Conservation (phyloP, 2,113 vertebrate species). For the Urocolius indicus region DNA sequence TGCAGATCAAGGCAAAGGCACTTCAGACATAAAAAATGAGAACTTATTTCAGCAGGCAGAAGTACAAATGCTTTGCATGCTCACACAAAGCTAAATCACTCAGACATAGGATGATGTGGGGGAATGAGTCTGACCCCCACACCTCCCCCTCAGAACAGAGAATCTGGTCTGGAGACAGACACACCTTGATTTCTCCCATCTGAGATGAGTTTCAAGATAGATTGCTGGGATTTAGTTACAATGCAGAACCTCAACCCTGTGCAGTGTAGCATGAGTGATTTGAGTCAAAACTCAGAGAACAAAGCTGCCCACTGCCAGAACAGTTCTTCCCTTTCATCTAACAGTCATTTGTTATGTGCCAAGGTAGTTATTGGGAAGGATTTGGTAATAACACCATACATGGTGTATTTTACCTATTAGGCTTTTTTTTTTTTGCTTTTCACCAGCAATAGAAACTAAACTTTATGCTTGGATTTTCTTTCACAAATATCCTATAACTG, state of each 20-base stretch:
- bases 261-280: accelerated
- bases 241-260: not conserved
- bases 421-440: not conserved
- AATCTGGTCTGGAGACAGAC: not conserved
- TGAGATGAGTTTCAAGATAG: not conserved
- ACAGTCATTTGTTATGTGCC: not conserved
- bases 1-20: not conserved
- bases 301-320: not conserved
- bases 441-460: not conserved
- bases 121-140: not conserved
- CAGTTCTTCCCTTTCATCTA: accelerated
- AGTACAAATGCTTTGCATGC: not conserved
- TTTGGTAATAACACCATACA: not conserved
- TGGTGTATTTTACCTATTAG: not conserved
- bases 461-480: not conserved
- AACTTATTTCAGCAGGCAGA: not conserved
- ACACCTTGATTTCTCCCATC: not conserved
- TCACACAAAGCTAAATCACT: not conserved
- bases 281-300: not conserved
- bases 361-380: not conserved
- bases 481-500: not conserved
- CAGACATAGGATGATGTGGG: not conserved
- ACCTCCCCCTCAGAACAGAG: accelerated
- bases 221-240: not conserved
- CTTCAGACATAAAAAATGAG: not conserved